Conservation (phyloP, 2,113 vertebrate species). For the Bettongia penicillata region DNA sequence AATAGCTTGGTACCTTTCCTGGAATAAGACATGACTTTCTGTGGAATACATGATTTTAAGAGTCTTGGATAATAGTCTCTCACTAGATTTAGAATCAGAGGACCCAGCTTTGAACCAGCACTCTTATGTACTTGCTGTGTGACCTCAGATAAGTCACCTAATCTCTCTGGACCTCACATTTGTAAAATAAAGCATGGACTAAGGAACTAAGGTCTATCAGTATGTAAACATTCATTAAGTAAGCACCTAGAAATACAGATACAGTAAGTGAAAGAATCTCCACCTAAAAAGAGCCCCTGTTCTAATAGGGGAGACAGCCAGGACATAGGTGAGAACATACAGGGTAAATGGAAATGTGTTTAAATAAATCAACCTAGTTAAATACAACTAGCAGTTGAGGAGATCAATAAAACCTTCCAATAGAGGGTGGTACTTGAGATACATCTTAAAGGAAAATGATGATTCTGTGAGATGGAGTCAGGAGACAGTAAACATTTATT, state of each 20-base stretch:
- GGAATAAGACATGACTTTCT: no score
- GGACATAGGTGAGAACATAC: background rate
- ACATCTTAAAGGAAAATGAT: background rate
- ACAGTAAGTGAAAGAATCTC: no score
- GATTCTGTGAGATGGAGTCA: background rate
- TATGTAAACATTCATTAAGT: no score
- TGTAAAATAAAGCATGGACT: no score
- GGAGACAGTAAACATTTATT: background rate
- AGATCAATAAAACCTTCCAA: background rate
- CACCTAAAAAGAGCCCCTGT: background rate
- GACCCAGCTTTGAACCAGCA: constrained; percentile 12
- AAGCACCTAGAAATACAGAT: no score
- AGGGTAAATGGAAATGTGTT: background rate
- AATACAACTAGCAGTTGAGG: no score
- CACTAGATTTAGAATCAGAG: background rate
- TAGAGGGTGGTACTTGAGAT: background rate
- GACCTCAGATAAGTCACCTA: constrained; percentile 26
- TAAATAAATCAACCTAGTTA: background rate
- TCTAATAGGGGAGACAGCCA: background rate
- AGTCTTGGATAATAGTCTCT: no score
- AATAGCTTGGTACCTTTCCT: no score
- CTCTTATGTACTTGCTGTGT: background rate
- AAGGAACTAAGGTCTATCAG: no score
- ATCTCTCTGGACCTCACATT: background rate
- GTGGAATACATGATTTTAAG: no score